These are phyloP conservation scores for Smithornis capensis DNA, from an alignment of 2,113 vertebrate genomes.

Conservation along the genomic window DNA sequence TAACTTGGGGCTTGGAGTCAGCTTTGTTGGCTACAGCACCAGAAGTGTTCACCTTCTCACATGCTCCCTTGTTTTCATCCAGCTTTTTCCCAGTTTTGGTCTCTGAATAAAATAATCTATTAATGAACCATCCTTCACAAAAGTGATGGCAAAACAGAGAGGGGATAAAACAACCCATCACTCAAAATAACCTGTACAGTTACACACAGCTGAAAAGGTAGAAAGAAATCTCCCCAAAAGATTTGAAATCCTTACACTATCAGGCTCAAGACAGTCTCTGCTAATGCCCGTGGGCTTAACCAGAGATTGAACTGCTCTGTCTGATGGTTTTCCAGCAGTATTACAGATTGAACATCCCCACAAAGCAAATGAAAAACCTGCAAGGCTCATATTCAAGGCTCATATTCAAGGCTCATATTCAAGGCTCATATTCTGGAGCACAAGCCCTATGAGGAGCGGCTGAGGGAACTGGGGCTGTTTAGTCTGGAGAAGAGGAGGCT, in stretches of 20 bases:
- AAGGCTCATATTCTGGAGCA: too few relatives aligned
- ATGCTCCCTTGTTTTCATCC: slow-evolving; percentile 1
- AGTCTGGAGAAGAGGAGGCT: too few relatives aligned
- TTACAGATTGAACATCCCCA: background rate
- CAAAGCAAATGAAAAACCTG: background rate
- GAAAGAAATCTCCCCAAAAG: background rate
- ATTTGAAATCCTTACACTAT: background rate
- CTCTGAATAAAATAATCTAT: slow-evolving; percentile 27
- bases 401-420: too few relatives aligned
- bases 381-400: too few relatives aligned
- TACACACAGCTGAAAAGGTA: background rate
- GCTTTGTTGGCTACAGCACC: background rate
- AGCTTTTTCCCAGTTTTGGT: background rate
- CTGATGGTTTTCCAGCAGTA: background rate
- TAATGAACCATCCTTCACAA: background rate
- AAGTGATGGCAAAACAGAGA: background rate
- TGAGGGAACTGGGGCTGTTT: too few relatives aligned
- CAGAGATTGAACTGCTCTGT: background rate
- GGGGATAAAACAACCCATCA: background rate
- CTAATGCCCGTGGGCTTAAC: background rate
- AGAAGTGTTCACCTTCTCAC: slow-evolving; percentile 6
- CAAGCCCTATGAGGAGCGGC: too few relatives aligned
- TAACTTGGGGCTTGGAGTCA: background rate
- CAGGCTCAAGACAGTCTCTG: background rate
- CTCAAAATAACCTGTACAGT: background rate